Evolutionary conservation across 2,113 vertebrate genomes (phyloP).

Genomic region (Odobenus rosmarus): DNA sequence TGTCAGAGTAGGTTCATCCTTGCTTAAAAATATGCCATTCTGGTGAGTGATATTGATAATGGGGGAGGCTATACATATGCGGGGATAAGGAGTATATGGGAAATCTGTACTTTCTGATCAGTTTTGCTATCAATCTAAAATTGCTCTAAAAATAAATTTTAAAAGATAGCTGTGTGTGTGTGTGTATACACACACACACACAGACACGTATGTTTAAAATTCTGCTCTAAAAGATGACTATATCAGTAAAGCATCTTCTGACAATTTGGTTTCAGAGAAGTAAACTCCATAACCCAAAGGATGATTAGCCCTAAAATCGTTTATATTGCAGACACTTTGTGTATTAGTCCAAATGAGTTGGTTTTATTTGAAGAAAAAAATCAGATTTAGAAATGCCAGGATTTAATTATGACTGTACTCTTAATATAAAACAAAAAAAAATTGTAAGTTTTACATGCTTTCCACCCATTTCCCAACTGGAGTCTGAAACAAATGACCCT

Average conservation of each 20-base stretch:
- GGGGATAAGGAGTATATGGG: background rate
- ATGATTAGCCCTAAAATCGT: background rate
- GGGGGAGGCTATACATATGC: background rate
- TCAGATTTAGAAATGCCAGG: background rate
- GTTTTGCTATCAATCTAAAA: background rate
- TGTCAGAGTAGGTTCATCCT: background rate
- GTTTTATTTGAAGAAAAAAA: background rate
- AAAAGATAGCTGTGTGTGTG: background rate
- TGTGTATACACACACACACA: no score
- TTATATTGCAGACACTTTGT: background rate
- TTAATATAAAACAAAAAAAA: background rate
- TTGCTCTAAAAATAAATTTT: background rate
- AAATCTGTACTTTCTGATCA: background rate
- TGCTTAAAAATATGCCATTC: background rate
- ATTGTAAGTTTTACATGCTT: background rate
- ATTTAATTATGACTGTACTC: background rate
- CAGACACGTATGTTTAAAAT: background rate
- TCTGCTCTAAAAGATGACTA: background rate
- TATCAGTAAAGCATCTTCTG: background rate
- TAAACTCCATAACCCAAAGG: background rate
- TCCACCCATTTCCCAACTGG: background rate
- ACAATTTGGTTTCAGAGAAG: background rate
- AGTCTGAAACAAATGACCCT: background rate
- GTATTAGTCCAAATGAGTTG: background rate
- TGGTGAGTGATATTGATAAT: background rate